Evolutionary conservation across 30 jellyfish, hydroid and myxozoan genomes (phyloP), one percentile per base, ranked within the genome.

Genomic region (Mastigias papua): DNA sequence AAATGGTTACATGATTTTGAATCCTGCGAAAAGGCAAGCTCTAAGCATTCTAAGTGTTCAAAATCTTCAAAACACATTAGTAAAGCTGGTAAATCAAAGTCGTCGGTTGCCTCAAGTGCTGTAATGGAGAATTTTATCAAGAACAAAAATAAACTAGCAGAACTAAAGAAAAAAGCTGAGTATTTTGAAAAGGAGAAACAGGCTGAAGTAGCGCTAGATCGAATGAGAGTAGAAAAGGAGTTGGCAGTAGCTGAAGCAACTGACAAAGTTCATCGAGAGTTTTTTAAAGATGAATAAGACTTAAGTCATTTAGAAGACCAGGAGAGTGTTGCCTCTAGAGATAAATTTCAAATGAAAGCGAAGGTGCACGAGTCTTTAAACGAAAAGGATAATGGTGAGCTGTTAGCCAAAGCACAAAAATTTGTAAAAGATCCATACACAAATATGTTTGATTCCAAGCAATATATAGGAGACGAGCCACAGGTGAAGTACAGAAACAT

Each of bases 161-260:
- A 78, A 76, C 89, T 78, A 78, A 57, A 78, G 63, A 76, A 76
- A 51, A 78, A 78, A 32, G 28, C 89, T 21, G 78, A 78, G 54
- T 78, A 51, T 48, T 54, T 78, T 78, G 89, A 78, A 78, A 78
- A 78, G 78, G 89, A 78, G 89, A 78, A 78, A 29, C 34, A 78
- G 35, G 89, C 89, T 49, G 89, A 78, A 51, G 78, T 78, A 78
- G 78, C 19, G 78, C 89, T 78, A 8, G 79, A 78, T 78, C 33
- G 89, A 78, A 78, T 78, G 54, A 78, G 78, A 78, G 65, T 78
- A 34, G 89, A 78, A 30, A 78, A 78, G 63, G 78, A 78, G 78
- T 78, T 78, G 63, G 89, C 80, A 54, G 37, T 34, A 78, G 89
- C 89, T 30, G 67, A 78, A 78, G 89, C 80, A 78, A 80, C 80